Conservation (phyloP, 2,113 vertebrate genomes). For the Cyprinus carpio region DNA sequence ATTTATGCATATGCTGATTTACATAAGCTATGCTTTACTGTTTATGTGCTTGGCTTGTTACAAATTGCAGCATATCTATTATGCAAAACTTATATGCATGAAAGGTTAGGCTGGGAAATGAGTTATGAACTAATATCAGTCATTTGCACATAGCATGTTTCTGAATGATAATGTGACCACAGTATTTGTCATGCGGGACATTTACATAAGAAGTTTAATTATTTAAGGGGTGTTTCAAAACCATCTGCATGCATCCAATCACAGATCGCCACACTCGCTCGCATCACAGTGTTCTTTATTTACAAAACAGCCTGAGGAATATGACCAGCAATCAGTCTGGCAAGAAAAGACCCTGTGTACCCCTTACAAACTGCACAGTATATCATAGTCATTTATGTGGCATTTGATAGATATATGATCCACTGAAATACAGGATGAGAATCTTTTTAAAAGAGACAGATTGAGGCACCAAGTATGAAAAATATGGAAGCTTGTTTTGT, state of each 20-base stretch:
- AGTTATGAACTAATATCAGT: not conserved
- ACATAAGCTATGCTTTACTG: not conserved
- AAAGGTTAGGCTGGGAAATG: not conserved
- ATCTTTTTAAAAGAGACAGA: not conserved
- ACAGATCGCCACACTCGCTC: constrained; percentile 5
- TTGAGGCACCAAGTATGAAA: constrained; percentile 20
- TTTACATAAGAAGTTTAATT: constrained; percentile 2
- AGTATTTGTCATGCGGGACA: not conserved
- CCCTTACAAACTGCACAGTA: constrained; percentile 8
- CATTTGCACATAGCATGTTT: not conserved
- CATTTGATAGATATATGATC: constrained; percentile 17
- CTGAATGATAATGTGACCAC: not conserved
- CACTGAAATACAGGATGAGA: constrained; percentile 15
- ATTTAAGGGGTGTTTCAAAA: not conserved
- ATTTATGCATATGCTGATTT: constrained; percentile 12
- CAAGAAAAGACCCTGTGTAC: constrained; percentile 28
- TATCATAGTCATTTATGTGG: not conserved
- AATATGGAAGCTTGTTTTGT: not conserved
- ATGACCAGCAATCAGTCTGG: constrained; percentile 35
- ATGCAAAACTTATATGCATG: constrained; percentile 13
- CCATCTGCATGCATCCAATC: not conserved
- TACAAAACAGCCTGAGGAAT: constrained; percentile 39
- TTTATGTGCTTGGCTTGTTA: not conserved
- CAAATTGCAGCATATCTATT: constrained; percentile 12
- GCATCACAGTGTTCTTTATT: constrained; percentile 52